Percentiles rank a stretch among this genome's conserved stretches.
Conservation (phyloP, 2,797 vertebrate species). For the Nyctalus aviator region DNA sequence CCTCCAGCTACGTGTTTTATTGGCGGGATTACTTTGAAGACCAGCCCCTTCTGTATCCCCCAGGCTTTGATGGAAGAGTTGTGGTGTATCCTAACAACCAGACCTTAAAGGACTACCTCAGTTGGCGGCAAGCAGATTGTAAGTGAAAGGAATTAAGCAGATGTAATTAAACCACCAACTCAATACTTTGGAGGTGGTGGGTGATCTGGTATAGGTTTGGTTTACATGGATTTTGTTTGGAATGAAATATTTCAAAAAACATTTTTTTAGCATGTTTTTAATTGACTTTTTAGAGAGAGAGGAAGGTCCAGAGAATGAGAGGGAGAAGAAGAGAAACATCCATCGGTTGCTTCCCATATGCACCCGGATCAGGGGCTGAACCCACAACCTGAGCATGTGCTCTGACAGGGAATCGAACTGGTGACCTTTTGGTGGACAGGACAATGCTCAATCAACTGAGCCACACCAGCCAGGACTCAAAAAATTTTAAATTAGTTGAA, state of each 20-base stretch:
- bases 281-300: no score
- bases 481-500: background rate
- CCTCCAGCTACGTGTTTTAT: slow-evolving; percentile 97
- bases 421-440: no score
- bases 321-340: no score
- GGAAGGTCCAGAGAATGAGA: no score
- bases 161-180: slow-evolving; percentile 5
- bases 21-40: slow-evolving; percentile 97
- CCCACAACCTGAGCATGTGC: no score
- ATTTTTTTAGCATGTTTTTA: no score
- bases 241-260: background rate
- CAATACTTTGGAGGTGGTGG: background rate
- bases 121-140: slow-evolving; percentile 99
- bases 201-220: background rate
- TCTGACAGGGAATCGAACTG: no score
- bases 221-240: background rate
- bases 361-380: no score
- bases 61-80: slow-evolving; percentile 97
- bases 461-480: background rate
- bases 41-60: slow-evolving; percentile 94
- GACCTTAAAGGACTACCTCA: slow-evolving; percentile 97
- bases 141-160: slow-evolving; percentile 81
- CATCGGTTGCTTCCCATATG: no score
- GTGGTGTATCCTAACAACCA: slow-evolving; percentile 96
- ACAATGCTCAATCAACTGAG: no score